These are phyloP conservation scores for Scolopax bukidnonensis DNA, from an alignment of 2,797 vertebrate genomes.

Conservation along the genomic window DNA sequence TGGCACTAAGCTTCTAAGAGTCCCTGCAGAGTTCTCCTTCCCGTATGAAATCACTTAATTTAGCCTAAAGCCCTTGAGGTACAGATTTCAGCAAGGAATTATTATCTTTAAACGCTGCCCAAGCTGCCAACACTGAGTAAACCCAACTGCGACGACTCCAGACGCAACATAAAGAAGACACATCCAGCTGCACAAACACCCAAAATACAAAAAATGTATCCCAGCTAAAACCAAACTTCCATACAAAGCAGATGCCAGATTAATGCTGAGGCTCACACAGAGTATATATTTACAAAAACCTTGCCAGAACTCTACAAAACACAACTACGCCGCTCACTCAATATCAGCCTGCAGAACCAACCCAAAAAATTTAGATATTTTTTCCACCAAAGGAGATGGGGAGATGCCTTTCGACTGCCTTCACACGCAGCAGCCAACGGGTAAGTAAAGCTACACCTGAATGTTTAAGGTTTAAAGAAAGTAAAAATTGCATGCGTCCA, in stretches of 20 bases:
- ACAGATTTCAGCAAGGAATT: neutral
- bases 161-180: neutral
- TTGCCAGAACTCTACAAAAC: neutral
- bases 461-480: neutral
- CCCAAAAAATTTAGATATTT: accelerated
- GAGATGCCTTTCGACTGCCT: neutral
- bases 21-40: accelerated
- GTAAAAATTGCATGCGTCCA: neutral
- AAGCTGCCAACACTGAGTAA: neutral
- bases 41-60: neutral
- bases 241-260: accelerated
- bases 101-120: neutral
- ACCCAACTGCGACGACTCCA: neutral
- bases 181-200: neutral
- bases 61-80: neutral
- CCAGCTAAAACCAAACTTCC: neutral
- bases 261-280: neutral
- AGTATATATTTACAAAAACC: neutral
- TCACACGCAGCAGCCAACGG: neutral
- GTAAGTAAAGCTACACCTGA: neutral
- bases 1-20: neutral
- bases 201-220: neutral
- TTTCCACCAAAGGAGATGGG: neutral
- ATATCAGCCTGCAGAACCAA: neutral
- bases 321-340: accelerated